These are phyloP conservation scores for Hydropsyche betteni DNA, from an alignment of 2,888 invertebrate species.

Conservation along the genomic window DNA sequence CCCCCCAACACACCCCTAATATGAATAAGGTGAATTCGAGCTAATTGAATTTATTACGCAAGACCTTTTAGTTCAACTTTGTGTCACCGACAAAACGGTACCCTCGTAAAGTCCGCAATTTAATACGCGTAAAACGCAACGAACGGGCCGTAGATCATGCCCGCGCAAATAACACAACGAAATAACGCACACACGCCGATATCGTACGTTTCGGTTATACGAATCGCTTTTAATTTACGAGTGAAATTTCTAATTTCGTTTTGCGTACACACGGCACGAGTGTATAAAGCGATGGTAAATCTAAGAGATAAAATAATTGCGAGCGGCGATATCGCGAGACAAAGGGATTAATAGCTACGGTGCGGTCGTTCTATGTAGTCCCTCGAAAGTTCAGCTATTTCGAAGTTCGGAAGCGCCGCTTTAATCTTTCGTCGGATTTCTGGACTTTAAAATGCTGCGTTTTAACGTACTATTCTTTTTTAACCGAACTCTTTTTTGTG, in stretches of 20 bases:
- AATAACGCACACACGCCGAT: not conserved
- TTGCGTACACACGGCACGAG: not conserved
- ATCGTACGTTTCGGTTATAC: not conserved
- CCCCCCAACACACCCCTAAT: not conserved
- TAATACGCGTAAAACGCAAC: slow-evolving; percentile 32
- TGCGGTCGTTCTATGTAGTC: not conserved
- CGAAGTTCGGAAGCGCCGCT: not conserved
- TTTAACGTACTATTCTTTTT: not conserved
- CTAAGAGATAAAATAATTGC: slow-evolving; percentile 26
- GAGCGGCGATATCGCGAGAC: slow-evolving; percentile 12
- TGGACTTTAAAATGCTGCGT: slow-evolving; percentile 4
- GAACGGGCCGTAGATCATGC: slow-evolving; percentile 24
- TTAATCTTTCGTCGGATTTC: not conserved
- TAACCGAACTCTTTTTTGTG: not conserved
- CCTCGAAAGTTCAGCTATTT: slow-evolving; percentile 11
- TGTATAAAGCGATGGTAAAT: not conserved
- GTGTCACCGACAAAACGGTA: slow-evolving; percentile 29
- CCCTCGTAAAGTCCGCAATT: slow-evolving; percentile 31
- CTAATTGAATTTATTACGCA: slow-evolving; percentile 33
- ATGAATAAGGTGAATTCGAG: slow-evolving; percentile 33
- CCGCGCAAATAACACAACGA: slow-evolving; percentile 18
- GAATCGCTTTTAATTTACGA: slow-evolving; percentile 29
- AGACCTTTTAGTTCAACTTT: slow-evolving; percentile 30
- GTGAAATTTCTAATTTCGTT: not conserved
- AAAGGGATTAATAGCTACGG: slow-evolving; percentile 5